Evolutionary conservation across 2,888 invertebrate genomes (phyloP), one percentile per base, ranked within the genome.

Genomic region (Anarsia innoxiella): DNA sequence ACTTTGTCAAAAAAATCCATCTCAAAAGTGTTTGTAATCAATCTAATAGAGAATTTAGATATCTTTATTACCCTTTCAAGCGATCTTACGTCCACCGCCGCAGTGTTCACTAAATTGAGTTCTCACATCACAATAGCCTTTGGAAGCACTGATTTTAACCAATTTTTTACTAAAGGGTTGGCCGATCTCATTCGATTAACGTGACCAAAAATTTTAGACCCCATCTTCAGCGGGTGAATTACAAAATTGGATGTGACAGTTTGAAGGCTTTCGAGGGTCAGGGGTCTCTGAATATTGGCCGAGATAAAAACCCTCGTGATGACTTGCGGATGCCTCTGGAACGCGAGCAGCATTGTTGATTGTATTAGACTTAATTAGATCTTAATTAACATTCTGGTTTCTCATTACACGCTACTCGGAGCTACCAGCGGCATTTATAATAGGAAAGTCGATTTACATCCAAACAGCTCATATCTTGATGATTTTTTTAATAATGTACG

Each of bases 311-410:
- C 68, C 72, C 64, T 67, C 57, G 59, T 59, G 64, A 79, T 84
- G 83, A 84, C 83, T 84, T 83, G 83, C 82, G 67, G 66, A 73
- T 72, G 76, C 74, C 70, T 70, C 69, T 71, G 71, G 68, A 76
- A 76, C 73, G 78, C 78, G 70, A 72, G 76, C 78, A 78, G 74
- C 79, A 77, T 83, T 79, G 79, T 79, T 82, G 83, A 82, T 82
- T 84, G 82, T 83, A 84, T 83, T 84, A 83, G 75, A 82, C 64
- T 80, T 83, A 80, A 84, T 84, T 84, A 80, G 79, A 79, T 80
- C 82, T 80, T 83, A 83, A 83, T 84, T 83, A 84, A 80, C 79
- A 80, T 83, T 83, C 76, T 74, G 76, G 74, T 80, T 82, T 84
- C 83, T 83, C 78, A 84, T 84, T 84, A 83, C 82, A 82, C 79